Evolutionary conservation across 2,113 vertebrate genomes (phyloP).

Genomic region (Melanocharis versteri): DNA sequence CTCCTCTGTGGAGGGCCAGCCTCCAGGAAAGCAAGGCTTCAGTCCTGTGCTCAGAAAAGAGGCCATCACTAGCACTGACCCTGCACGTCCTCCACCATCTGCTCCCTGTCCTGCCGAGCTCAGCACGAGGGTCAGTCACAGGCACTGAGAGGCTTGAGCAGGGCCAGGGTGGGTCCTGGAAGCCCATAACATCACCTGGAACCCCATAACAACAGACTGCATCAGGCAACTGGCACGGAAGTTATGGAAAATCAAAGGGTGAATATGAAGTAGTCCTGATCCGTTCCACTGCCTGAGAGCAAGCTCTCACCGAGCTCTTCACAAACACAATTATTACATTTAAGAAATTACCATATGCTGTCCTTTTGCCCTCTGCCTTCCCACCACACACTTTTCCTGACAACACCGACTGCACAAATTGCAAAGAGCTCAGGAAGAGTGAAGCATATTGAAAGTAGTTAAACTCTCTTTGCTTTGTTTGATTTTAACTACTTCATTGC

Average conservation of each 20-base stretch:
- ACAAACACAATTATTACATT: background rate
- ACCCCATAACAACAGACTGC: background rate
- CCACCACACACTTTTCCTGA: background rate
- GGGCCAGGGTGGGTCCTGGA: fast-evolving
- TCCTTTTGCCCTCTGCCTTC: background rate
- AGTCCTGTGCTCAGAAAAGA: background rate
- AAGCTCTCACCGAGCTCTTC: background rate
- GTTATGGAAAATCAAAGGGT: background rate
- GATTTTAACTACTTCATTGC: background rate
- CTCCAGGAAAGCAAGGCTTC: background rate
- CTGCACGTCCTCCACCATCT: background rate
- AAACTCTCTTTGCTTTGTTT: background rate
- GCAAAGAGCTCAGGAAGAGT: background rate
- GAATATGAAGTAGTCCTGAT: background rate
- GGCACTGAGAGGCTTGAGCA: background rate
- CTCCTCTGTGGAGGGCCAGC: background rate
- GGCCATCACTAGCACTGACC: too few species aligned
- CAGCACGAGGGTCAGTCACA: background rate
- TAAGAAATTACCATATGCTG: background rate
- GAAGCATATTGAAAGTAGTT: background rate
- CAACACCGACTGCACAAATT: background rate
- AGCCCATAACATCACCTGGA: too few species aligned
- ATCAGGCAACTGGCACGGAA: background rate
- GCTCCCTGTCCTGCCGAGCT: background rate
- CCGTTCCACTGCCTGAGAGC: background rate